A percentile compares a stretch with the other conserved stretches of the same genome.
Evolutionary conservation across 2,113 vertebrate genomes (phyloP).

Genomic region (Tringa solitaria): DNA sequence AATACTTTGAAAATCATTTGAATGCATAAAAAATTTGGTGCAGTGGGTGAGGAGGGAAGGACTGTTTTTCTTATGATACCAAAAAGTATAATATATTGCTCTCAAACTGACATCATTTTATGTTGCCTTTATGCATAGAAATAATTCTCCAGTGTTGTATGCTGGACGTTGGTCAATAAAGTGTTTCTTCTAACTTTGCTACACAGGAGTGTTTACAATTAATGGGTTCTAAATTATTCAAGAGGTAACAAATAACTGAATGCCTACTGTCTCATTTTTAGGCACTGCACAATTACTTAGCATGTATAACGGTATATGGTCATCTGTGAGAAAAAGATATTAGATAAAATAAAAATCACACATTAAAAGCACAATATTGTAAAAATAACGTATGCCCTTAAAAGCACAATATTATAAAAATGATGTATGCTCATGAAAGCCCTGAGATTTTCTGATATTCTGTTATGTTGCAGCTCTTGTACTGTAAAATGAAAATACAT

Average conservation of each 20-base stretch:
- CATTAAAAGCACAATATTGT: background rate
- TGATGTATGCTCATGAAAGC: background rate
- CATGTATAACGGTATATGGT: background rate
- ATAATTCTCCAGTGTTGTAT: background rate
- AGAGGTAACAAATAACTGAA: background rate
- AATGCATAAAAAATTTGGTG: background rate
- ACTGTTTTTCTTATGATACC: background rate
- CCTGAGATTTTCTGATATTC: background rate
- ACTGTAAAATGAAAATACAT: background rate
- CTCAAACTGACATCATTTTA: background rate
- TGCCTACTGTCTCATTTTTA: background rate
- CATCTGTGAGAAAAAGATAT: background rate
- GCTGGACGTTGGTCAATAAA: background rate
- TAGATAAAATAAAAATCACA: background rate
- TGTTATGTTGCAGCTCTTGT: background rate
- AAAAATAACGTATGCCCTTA: background rate
- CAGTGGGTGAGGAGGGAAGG: background rate
- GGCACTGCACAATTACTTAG: background rate
- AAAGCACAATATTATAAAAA: background rate
- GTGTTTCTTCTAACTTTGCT: background rate
- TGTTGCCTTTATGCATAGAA: background rate
- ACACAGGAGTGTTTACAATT: background rate
- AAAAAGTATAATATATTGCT: background rate
- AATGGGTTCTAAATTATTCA: background rate
- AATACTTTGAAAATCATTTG: background rate